Evolutionary conservation across 2,113 vertebrate species (phyloP).

Genomic region (Poeciliopsis retropinna): DNA sequence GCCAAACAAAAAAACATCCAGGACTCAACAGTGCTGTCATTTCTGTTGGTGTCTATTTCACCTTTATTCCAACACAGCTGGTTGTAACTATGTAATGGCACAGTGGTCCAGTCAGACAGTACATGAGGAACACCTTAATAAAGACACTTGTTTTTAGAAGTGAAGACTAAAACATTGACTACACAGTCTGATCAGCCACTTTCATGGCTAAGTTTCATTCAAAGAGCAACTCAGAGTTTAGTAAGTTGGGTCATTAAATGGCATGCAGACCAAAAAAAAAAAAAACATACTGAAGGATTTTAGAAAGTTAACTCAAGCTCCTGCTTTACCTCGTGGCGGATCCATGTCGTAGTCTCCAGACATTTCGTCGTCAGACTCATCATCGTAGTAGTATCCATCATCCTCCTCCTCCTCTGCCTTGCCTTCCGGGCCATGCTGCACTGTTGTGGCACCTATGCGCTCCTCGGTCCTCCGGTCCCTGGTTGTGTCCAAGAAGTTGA

Average conservation of each 20-base stretch:
- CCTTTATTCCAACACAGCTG: background rate
- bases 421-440: slow-evolving; percentile 29
- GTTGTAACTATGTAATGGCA: background rate
- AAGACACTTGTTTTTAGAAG: background rate
- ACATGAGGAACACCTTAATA: background rate
- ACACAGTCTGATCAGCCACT: background rate
- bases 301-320: background rate
- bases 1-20: background rate
- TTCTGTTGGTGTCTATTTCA: too few species aligned
- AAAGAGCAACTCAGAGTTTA: background rate
- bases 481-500: slow-evolving; percentile 70
- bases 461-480: slow-evolving; percentile 56
- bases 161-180: background rate
- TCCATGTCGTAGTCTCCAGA: slow-evolving; percentile 73
- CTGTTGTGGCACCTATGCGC: slow-evolving; percentile 18
- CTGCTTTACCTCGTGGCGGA: slow-evolving; percentile 68
- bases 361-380: slow-evolving; percentile 67
- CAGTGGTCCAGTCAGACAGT: background rate
- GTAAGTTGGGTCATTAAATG: background rate
- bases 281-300: background rate
- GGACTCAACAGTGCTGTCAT: too few species aligned
- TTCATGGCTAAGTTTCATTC: background rate
- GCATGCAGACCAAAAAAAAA: background rate
- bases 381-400: slow-evolving; percentile 65
- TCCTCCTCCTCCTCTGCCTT: slow-evolving; percentile 56